phyloP scores from a whole-genome alignment of 2,797 vertebrate species.

The Malurus leucopterus region DNA sequence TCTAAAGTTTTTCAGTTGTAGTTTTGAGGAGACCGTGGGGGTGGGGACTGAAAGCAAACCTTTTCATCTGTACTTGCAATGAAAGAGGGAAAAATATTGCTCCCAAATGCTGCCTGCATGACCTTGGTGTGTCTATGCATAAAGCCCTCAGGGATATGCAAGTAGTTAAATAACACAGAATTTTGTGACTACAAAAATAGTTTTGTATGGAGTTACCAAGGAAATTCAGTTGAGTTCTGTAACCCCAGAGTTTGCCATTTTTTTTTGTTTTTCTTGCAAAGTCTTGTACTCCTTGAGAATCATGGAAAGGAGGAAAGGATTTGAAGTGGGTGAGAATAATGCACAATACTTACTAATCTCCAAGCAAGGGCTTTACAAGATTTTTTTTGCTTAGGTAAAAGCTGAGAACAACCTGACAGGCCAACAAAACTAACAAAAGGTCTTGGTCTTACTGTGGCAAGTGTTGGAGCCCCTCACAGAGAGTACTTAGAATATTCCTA shows the following conservation, averaged over 20 bases:
- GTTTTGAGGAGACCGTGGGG: background rate
- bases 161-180: background rate
- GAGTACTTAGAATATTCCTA: background rate
- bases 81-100: background rate
- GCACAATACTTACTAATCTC: background rate
- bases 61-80: background rate
- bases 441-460: background rate
- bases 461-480: background rate
- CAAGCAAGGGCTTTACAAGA: background rate
- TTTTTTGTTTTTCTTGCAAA: background rate
- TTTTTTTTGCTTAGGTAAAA: background rate
- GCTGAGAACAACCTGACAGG: background rate
- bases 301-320: background rate
- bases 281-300: background rate
- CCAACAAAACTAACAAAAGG: background rate
- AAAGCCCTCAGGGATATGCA: background rate
- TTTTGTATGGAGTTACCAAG: background rate
- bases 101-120: background rate
- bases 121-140: background rate
- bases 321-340: background rate
- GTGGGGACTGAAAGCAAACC: background rate
- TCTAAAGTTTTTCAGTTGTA: background rate
- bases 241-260: background rate
- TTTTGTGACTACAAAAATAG: background rate
- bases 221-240: background rate